Evolutionary conservation across 2,888 invertebrate genomes (phyloP).

Genomic region (Vesta saturnalis): DNA sequence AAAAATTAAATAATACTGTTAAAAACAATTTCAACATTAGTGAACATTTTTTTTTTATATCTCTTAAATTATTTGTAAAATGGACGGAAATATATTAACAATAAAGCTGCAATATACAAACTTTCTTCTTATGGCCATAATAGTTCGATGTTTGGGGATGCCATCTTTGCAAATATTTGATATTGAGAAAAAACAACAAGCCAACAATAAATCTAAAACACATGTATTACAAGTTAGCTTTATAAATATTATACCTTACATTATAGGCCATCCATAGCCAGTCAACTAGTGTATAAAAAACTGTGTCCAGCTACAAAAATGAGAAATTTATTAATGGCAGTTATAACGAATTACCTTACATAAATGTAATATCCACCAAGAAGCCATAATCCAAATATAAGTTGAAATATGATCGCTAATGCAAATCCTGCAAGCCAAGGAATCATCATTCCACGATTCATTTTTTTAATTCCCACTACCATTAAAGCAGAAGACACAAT

Average conservation of each 20-base stretch:
- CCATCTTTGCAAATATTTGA: conserved; percentile 80
- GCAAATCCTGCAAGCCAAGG: conserved; percentile 82
- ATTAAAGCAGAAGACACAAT: conserved; percentile 70
- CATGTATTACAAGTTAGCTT: not conserved
- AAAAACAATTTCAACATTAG: too few species aligned
- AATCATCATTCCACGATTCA: conserved; percentile 82
- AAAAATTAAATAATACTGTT: too few species aligned
- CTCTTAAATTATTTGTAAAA: not conserved
- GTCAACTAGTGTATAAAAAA: conserved; percentile 78
- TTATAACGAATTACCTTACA: conserved; percentile 71
- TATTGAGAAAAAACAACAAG: conserved; percentile 87
- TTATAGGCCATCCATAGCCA: conserved; percentile 89
- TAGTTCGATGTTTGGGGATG: conserved; percentile 88
- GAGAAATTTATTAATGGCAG: not conserved
- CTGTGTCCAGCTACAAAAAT: conserved; percentile 74
- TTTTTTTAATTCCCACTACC: conserved; percentile 71
- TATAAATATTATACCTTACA: conserved; percentile 68
- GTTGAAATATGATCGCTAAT: conserved; percentile 77
- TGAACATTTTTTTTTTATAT: too few species aligned
- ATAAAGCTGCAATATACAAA: not conserved
- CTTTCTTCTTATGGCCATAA: conserved; percentile 70
- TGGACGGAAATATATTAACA: conserved; percentile 20
- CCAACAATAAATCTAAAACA: conserved; percentile 85
- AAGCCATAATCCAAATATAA: conserved; percentile 85
- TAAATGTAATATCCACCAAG: conserved; percentile 91